Percentiles rank a stretch among this genome's conserved stretches.
These are phyloP conservation scores for Eupelmus urozonus DNA, from an alignment of 2,888 invertebrate genomes.

Conservation along the genomic window DNA sequence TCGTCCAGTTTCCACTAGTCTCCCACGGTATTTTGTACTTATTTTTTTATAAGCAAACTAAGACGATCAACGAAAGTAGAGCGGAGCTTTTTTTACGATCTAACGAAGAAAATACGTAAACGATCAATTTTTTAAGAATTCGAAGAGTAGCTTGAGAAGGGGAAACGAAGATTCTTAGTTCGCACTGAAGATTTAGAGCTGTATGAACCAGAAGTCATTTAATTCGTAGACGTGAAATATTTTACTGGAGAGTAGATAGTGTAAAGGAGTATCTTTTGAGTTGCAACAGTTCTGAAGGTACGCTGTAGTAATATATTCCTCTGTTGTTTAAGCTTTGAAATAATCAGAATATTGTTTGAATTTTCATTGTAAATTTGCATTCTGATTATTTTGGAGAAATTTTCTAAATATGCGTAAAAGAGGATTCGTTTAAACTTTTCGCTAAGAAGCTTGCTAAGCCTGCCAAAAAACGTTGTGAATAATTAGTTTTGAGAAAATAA, in stretches of 20 bases:
- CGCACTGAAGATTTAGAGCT: too few relatives aligned
- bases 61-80: background rate
- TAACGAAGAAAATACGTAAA: background rate
- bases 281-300: too few relatives aligned
- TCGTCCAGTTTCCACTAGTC: slow-evolving; percentile 26
- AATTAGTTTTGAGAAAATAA: background rate
- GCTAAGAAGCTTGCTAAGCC: background rate
- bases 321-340: too few relatives aligned
- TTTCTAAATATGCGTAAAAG: slow-evolving; percentile 1
- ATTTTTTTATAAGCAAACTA: slow-evolving; percentile 28
- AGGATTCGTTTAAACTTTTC: background rate
- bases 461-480: background rate
- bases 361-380: background rate
- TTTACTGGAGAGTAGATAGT: too few relatives aligned
- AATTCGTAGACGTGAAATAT: too few relatives aligned
- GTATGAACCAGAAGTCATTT: too few relatives aligned
- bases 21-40: slow-evolving; percentile 37
- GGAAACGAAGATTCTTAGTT: too few relatives aligned
- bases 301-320: too few relatives aligned
- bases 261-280: too few relatives aligned
- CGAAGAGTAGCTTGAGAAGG: background rate
- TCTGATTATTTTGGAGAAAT: background rate
- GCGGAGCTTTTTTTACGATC: slow-evolving; percentile 9
- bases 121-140: background rate
- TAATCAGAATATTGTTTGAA: background rate